Percentiles rank a stretch among this genome's conserved stretches.
phyloP scores from a whole-genome alignment of 2,797 vertebrate genomes.

The Gymnodraco acuticeps region DNA sequence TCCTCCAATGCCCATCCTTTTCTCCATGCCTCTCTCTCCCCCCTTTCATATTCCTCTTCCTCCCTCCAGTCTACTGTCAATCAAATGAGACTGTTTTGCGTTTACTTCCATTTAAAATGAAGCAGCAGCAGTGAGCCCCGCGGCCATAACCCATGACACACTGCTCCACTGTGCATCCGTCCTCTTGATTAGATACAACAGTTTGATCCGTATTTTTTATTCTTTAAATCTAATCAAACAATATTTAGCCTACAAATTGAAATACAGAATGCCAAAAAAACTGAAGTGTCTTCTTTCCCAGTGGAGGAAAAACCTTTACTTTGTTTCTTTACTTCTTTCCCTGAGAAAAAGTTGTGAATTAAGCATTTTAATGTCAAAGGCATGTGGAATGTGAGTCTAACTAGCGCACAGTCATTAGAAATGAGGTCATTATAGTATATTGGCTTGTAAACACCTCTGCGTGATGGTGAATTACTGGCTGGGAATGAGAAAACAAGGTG shows the following conservation, averaged over 20 bases:
- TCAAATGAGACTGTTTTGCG: slow-evolving; percentile 75
- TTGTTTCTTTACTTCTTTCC: neutral
- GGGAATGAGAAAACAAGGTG: slow-evolving; percentile 56
- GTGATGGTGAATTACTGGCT: slow-evolving; percentile 41
- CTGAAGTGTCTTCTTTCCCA: neutral
- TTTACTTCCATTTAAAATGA: slow-evolving; percentile 60
- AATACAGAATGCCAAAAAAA: neutral
- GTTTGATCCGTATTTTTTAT: neutral
- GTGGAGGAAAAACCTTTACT: neutral
- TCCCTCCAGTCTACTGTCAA: slow-evolving; percentile 68
- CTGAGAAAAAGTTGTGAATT: slow-evolving; percentile 7
- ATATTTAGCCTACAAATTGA: neutral
- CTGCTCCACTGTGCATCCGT: slow-evolving; percentile 19
- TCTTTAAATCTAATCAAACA: neutral
- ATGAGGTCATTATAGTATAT: slow-evolving; percentile 5
- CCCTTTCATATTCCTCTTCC: slow-evolving; percentile 34
- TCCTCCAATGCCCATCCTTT: neutral
- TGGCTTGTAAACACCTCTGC: slow-evolving; percentile 38
- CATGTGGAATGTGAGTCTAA: neutral
- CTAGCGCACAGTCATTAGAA: slow-evolving; percentile 2
- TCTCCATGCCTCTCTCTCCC: slow-evolving; percentile 2
- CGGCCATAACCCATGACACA: slow-evolving; percentile 43
- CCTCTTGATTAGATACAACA: slow-evolving; percentile 23
- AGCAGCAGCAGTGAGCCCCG: slow-evolving; percentile 39
- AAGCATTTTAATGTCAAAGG: slow-evolving; percentile 1